These are phyloP conservation scores for Byasa hedistus DNA, from an alignment of 2,888 invertebrate species.

Conservation along the genomic window DNA sequence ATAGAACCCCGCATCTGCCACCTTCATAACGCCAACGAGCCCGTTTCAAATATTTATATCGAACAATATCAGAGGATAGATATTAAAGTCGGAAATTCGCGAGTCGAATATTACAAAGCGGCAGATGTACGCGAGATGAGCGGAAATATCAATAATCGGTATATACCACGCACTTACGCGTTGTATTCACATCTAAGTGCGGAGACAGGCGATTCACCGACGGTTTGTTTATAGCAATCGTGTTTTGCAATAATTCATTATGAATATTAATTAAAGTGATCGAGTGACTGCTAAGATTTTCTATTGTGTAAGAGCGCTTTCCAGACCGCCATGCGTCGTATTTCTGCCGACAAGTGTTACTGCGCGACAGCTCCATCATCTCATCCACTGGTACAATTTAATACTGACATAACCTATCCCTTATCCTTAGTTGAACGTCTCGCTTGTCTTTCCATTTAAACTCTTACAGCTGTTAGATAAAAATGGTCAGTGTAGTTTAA, in stretches of 20 bases:
- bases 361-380: too few relatives aligned
- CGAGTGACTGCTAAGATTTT: too few relatives aligned
- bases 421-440: too few relatives aligned
- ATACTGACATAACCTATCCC: too few relatives aligned
- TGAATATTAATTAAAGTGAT: too few relatives aligned
- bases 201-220: neutral
- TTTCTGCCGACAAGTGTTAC: too few relatives aligned
- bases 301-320: too few relatives aligned
- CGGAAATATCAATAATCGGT: constrained; percentile 7
- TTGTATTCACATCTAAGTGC: too few relatives aligned
- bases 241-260: neutral
- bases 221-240: neutral
- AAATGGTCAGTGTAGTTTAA: constrained; percentile 28
- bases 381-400: too few relatives aligned
- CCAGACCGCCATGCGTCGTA: too few relatives aligned
- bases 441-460: too few relatives aligned
- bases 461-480: too few relatives aligned
- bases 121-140: constrained; percentile 26
- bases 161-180: neutral
- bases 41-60: constrained; percentile 54
- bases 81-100: constrained; percentile 60
- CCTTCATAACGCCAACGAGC: constrained; percentile 43
- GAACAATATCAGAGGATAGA: constrained; percentile 52
- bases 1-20: constrained; percentile 30
- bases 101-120: constrained; percentile 40